phyloP scores from a whole-genome alignment of 2,888 invertebrate species.

The Drosophila percnosoma region DNA sequence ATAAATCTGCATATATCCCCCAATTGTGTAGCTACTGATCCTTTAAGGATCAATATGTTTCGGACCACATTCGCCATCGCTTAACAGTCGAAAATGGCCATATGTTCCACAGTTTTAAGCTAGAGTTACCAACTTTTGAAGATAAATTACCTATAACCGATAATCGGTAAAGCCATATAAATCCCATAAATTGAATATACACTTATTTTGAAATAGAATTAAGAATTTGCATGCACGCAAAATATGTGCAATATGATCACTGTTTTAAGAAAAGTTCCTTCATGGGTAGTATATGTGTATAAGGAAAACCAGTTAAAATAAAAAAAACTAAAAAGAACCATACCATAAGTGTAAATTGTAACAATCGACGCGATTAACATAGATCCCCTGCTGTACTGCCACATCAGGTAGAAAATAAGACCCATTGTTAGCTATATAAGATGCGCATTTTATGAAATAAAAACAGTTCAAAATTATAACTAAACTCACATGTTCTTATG shows the following conservation, averaged over 20 bases:
- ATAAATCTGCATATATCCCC: no score
- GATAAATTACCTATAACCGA: neutral
- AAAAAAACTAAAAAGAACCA: no score
- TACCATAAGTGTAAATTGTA: neutral
- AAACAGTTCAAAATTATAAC: neutral
- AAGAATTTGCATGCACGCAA: no score
- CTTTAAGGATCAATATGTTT: neutral
- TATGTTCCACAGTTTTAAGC: neutral
- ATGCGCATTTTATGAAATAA: neutral
- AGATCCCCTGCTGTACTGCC: neutral
- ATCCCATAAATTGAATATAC: no score
- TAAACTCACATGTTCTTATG: no score
- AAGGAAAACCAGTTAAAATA: neutral
- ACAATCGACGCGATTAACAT: neutral
- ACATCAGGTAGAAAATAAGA: neutral
- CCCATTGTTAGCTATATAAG: no score
- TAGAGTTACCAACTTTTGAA: neutral
- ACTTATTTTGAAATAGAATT: neutral
- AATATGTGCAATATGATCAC: neutral
- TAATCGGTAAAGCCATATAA: no score
- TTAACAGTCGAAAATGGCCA: neutral
- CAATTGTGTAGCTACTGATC: neutral
- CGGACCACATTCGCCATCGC: neutral
- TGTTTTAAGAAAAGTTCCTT: neutral
- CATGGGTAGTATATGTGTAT: neutral